A percentile compares a stretch with the other conserved stretches of the same genome.
These are phyloP conservation scores for Dendrolimus punctatus DNA, from an alignment of 1,140 invertebrate species.

Conservation along the genomic window DNA sequence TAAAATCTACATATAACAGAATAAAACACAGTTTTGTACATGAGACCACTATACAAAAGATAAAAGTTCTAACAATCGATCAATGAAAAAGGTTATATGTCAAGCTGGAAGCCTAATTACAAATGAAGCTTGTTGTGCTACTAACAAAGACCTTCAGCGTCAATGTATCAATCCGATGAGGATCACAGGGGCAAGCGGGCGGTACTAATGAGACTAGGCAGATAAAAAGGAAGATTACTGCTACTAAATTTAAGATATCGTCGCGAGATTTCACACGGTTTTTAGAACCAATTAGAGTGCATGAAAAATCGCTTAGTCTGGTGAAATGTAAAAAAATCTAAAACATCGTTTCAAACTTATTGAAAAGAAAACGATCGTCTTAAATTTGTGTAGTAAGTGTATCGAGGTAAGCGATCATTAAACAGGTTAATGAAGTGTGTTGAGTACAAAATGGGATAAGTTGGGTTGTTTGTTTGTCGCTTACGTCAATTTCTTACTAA, in stretches of 20 bases:
- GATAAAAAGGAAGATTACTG: conserved; percentile 53
- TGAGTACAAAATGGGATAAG: conserved; percentile 38
- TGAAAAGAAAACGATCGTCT: conserved; percentile 36
- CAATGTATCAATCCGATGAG: conserved; percentile 57
- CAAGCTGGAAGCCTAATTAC: conserved; percentile 41
- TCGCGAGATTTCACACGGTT: too few species aligned
- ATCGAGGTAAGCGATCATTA: conserved; percentile 28
- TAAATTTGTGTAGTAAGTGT: conserved; percentile 18
- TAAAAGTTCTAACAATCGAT: conserved; percentile 14
- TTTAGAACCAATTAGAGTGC: too few species aligned
- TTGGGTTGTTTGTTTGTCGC: conserved; percentile 31
- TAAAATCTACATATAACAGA: too few species aligned
- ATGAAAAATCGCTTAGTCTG: too few species aligned
- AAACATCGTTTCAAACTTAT: conserved; percentile 1
- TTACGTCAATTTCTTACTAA: conserved; percentile 48
- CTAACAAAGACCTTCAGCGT: conserved; percentile 50
- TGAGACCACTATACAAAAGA: too few species aligned
- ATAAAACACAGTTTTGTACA: too few species aligned
- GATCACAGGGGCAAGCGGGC: conserved; percentile 44
- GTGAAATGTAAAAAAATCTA: too few species aligned
- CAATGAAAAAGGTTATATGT: conserved; percentile 16
- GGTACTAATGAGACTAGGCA: conserved; percentile 56
- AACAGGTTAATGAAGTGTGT: conserved; percentile 38
- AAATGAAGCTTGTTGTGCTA: conserved; percentile 20
- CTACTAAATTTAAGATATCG: too few species aligned